Base-by-base conservation (phyloP, 1,140 invertebrate species). In the Brachionus koreanus region DNA sequence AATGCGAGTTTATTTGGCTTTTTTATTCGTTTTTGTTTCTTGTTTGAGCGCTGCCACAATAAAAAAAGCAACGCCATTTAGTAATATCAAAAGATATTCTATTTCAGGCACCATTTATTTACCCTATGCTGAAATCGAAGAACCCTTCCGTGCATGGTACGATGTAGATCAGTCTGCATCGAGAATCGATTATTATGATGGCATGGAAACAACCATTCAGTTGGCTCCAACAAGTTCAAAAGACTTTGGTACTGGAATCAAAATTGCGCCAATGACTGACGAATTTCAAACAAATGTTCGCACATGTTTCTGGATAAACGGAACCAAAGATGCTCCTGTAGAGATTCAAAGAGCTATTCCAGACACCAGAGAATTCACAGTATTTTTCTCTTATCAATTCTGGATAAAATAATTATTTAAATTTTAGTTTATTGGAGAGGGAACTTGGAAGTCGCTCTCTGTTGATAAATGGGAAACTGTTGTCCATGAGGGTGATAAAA, bases 161-260 rank as follows among this genome's bases (percentile, higher is more conserved):
- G 94, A 97, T 89, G 90, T 88, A 4, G 89, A 90, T 12, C 91
- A 91, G 83, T 92, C 91, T 81, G 90, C 90, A 65, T 96, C 94
- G 72, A 91, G 96, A 82, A 95, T 98, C 83, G 95, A 98, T 89
- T 98, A 97, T 86, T 98, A 98, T 90, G 93, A 93, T 84, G 93
- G 93, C 92, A 61, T 69, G 74, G 35, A 46, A 37, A 77, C n/a
- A 2, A 67, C 77, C 12, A 43, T 65, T 57, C 63, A 75, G 37
- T 16, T 63, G 39, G 82, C 43, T 12, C 23, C 65, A 67, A 35
- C 65, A 19, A 43, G 5, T 23, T 67, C 46, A 25, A 49, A n/a
- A 29, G 29, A 94, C 12, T 93, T 90, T 88, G 95, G 95, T 4
- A 90, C 91, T 0, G 92, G 91, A 83, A 89, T 94, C 23, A 96